Percentiles rank a stretch among this genome's conserved stretches.
Evolutionary conservation across 2,888 invertebrate genomes (phyloP).

Genomic region (Cheilosia urbana): DNA sequence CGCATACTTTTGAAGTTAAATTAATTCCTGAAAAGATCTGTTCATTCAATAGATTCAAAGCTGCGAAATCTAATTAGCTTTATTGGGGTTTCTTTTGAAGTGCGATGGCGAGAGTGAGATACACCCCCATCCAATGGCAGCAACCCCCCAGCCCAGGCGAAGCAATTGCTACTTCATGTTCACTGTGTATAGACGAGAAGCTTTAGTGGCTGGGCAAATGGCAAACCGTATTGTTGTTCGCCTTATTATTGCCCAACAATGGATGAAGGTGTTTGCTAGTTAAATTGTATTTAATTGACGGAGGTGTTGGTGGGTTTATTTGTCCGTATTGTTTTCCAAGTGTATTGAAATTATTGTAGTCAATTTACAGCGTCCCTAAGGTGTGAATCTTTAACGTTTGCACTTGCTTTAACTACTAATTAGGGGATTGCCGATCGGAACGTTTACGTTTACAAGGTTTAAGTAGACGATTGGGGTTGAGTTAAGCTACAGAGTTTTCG

Average conservation of each 20-base stretch:
- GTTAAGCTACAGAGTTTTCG: too few relatives aligned
- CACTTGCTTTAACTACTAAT: too few relatives aligned
- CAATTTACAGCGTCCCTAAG: background rate
- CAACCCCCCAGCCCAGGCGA: background rate
- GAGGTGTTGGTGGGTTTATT: conserved; percentile 43
- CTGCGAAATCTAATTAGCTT: conserved; percentile 63
- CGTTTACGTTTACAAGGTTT: too few relatives aligned
- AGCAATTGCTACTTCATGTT: background rate
- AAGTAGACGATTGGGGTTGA: too few relatives aligned
- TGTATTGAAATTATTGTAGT: background rate
- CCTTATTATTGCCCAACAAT: conserved; percentile 40
- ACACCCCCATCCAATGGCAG: background rate
- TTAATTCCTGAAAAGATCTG: conserved; percentile 34
- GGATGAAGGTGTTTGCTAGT: conserved; percentile 56
- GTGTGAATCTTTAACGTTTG: background rate
- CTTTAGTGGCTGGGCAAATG: conserved; percentile 49
- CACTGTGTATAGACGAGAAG: background rate
- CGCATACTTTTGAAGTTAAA: conserved; percentile 43
- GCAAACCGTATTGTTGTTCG: conserved; percentile 57
- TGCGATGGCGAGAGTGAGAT: background rate
- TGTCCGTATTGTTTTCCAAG: conserved; percentile 7
- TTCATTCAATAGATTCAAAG: conserved; percentile 43
- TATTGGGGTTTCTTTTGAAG: conserved; percentile 60
- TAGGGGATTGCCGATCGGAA: too few relatives aligned
- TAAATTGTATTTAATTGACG: conserved; percentile 62